Conservation (phyloP, 2,888 invertebrate genomes). For the Drosophila kokeensis region DNA sequence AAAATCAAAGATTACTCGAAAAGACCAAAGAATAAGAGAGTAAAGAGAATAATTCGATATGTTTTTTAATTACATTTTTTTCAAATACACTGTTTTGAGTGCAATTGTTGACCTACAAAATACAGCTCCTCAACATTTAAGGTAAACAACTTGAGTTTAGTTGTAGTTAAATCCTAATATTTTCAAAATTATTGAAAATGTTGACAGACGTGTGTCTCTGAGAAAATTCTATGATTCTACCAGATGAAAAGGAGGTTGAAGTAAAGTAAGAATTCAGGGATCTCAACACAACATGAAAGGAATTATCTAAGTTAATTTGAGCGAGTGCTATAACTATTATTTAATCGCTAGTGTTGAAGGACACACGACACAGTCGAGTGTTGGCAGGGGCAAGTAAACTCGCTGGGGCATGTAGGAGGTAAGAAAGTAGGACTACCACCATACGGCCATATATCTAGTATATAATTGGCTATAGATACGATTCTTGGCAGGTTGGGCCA, state of each 20-base stretch:
- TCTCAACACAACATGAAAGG: background rate
- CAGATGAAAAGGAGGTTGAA: background rate
- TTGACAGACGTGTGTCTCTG: background rate
- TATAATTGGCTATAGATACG: constrained; percentile 44
- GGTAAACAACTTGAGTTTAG: background rate
- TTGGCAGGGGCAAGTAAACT: background rate
- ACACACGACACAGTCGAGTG: background rate
- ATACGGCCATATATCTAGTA: constrained; percentile 7
- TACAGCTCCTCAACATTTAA: background rate
- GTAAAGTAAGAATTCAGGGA: background rate
- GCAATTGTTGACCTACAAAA: background rate
- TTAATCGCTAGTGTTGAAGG: background rate
- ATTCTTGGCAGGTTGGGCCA: constrained; percentile 49
- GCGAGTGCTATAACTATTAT: background rate
- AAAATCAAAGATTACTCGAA: background rate
- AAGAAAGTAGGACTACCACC: background rate
- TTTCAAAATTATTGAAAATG: background rate
- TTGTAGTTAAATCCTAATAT: background rate
- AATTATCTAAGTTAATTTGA: background rate
- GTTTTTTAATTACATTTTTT: background rate
- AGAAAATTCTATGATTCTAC: background rate
- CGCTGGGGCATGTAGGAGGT: background rate
- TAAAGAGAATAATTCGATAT: background rate
- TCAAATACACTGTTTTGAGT: background rate
- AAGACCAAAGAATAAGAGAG: background rate